Evolutionary conservation across 1,140 invertebrate genomes (phyloP), one percentile per base, ranked within the genome.

Genomic region (Drosophila repletoides): DNA sequence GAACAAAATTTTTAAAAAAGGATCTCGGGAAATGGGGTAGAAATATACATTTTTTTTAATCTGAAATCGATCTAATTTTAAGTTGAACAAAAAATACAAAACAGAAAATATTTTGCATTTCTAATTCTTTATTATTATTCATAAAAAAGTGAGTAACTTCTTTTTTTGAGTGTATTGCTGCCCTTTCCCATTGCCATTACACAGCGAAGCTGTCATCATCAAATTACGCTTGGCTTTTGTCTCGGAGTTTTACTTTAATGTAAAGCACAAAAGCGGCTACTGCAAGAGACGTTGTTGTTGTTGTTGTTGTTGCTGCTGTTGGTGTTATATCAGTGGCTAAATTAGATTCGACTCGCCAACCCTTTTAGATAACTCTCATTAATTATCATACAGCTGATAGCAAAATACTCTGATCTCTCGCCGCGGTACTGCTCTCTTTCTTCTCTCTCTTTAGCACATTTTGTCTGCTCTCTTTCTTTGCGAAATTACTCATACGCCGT

Each of bases 201-300:
- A 45, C 56, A 31, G 38, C 56, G 46, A 38, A 60, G 65, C 70
- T 84, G 79, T 86, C 79, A 84, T 83, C 79, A 84, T 84, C 71
- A 79, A 84, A 86, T 84, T 84, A 79, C 80, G 75, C 51, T 51
- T 15, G 24, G 61, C 74, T 72, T 79, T 79, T 86, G 79, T 84
- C 70, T 70, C 66, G 59, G 34, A 26, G 64, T 66, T 71, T 70
- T 59, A 70, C 72, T 77, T 69, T 69, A 64, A 69, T 73, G 66
- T 40, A 51, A 58, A 69, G 46, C 49, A 63, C 58, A 72, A 72
- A 58, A 60, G 21, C 36, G 36, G 26, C 63, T 56, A 33, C 55
- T 40, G 33, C 21, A 6, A 22, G 22, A 12, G 52, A 24, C 58
- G 41, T 19, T 46, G 21, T 9, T 22, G 12, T 22, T 36, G 22